Percentiles rank a stretch among this genome's conserved stretches.
These are phyloP conservation scores for Tenthredo mesomela DNA, from an alignment of 2,888 invertebrate species.

Conservation along the genomic window DNA sequence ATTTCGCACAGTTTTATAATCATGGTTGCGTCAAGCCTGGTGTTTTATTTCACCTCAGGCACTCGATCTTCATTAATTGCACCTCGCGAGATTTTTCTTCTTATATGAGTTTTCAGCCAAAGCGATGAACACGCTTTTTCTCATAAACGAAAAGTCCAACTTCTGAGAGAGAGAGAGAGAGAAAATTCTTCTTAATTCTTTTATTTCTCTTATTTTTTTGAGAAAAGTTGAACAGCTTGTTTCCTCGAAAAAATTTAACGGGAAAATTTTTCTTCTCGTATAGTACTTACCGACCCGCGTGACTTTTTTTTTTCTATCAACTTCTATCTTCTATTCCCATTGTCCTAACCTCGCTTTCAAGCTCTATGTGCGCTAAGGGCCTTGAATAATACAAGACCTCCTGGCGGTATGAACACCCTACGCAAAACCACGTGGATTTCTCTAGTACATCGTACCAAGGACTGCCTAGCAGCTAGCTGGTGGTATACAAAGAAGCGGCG, in stretches of 20 bases:
- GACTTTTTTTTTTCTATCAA: conserved; percentile 33
- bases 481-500: conserved; percentile 14
- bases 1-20: conserved; percentile 16
- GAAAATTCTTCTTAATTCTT: background rate
- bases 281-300: background rate
- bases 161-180: background rate
- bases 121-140: background rate
- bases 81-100: conserved; percentile 3
- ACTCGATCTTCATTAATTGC: conserved; percentile 1
- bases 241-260: background rate
- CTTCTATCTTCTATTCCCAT: conserved; percentile 38
- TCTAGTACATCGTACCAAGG: background rate
- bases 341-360: conserved; percentile 42
- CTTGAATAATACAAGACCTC: conserved; percentile 39
- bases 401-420: conserved; percentile 35
- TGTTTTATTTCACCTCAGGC: background rate
- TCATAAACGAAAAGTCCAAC: background rate
- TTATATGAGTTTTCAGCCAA: background rate
- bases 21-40: background rate
- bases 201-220: background rate
- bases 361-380: conserved; percentile 22
- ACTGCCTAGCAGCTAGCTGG: background rate
- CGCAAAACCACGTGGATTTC: conserved; percentile 31
- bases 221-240: background rate
- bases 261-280: background rate